Evolutionary conservation across 2,888 invertebrate species (phyloP).

Genomic region (Meliscaeva auricollis): DNA sequence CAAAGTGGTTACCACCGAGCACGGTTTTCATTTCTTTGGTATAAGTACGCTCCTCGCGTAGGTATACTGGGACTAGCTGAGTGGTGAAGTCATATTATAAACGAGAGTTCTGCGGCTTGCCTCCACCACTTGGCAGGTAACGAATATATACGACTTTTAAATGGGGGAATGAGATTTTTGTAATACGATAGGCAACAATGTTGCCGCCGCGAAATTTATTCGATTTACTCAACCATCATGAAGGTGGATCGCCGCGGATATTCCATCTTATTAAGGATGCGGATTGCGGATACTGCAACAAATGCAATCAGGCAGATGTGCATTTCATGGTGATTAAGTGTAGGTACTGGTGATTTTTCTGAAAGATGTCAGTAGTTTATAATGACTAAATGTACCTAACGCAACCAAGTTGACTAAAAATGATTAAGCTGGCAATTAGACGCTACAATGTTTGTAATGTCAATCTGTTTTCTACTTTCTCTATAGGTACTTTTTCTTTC

Average conservation of each 20-base stretch:
- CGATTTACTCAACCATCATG: constrained; percentile 29
- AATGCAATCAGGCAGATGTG: constrained; percentile 23
- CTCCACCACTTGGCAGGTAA: constrained; percentile 39
- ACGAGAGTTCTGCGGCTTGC: constrained; percentile 10
- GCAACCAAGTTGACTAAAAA: too few relatives aligned
- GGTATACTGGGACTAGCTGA: constrained; percentile 17
- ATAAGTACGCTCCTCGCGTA: too few relatives aligned
- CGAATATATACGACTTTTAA: constrained; percentile 34
- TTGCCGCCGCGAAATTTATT: constrained; percentile 63
- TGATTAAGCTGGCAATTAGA: too few relatives aligned
- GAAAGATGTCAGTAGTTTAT: constrained; percentile 15
- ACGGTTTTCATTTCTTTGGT: too few relatives aligned
- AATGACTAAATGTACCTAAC: too few relatives aligned
- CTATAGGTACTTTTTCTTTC: too few relatives aligned
- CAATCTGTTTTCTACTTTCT: too few relatives aligned
- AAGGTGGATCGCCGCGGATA: constrained; percentile 23
- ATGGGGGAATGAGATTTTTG: constrained; percentile 48
- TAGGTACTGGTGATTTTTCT: neutral
- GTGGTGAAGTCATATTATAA: constrained; percentile 31
- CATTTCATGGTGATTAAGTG: constrained; percentile 51
- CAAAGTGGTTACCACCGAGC: too few relatives aligned
- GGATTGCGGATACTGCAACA: constrained; percentile 21
- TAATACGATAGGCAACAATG: constrained; percentile 67
- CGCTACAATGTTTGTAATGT: too few relatives aligned
- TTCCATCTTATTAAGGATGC: constrained; percentile 5